Base-by-base conservation (phyloP, 2,113 vertebrate species). In the Bujurquina vittata region DNA sequence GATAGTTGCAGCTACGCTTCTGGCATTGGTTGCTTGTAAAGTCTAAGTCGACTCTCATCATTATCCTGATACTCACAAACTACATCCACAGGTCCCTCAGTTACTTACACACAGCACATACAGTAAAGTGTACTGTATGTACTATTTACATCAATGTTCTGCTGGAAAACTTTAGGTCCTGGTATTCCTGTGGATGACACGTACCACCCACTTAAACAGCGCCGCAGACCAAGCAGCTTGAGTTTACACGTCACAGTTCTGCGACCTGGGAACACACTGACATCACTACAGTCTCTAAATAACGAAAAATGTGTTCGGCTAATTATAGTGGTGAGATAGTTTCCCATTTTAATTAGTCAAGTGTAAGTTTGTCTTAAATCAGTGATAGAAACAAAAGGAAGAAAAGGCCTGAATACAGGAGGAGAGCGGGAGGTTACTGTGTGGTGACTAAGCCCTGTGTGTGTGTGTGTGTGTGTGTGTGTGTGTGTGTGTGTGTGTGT, bases 391-490 rank as follows among this genome's bases (percentile, higher is more conserved):
- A 69, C 20, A 49, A 69, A 69, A 69, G 15, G 40, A 9, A 0
- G 17, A 49, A 29, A 29, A 10, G 3, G 22, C 40, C 23, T 69
- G 40, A 69, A 49, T 69, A 49, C 15, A 69, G 23, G 15, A 49
- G 18, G 40, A 26, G 8, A 49, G 15, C 49, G 37, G 75, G 26
- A 43, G 29, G 9, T 3, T 81, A 46, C 17, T 35, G 81, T 43
- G 56, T 31, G 69, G 63, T 89, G 82, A 88, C 62, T 79, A 31
- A 81, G 62, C 37, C 18, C 18, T 23, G 67, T 57, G 57, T 49
- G 62, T 79, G 7, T 56, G 62, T 43, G 73, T 35, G 26, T 76
- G 35, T 8, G 35, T 63, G 35, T 52, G 57, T 56, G 62, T 65
- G 4, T 56, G 63, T 5, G 73, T 35, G 26, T 62, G 37, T 11